These are phyloP conservation scores for Heterodera schachtii DNA, from an alignment of 1,140 invertebrate genomes.

Conservation along the genomic window DNA sequence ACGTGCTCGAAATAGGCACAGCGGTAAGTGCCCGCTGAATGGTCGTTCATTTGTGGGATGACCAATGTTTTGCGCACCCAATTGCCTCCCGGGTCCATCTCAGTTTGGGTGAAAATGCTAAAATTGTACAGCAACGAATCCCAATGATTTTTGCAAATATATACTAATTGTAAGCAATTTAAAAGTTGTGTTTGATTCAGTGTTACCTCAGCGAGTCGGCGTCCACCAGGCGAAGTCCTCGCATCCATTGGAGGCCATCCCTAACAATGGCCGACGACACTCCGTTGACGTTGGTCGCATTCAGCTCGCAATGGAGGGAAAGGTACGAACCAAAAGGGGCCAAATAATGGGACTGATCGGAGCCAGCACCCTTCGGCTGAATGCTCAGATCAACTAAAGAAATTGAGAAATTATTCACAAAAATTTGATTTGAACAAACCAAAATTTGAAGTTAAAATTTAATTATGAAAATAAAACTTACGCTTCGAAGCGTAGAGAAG, in stretches of 20 bases:
- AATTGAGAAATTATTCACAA: neutral
- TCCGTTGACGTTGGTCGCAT: neutral
- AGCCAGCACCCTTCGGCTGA: neutral
- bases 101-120: neutral
- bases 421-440: neutral
- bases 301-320: neutral
- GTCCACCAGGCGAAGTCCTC: neutral
- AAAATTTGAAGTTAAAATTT: neutral
- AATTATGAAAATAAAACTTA: neutral
- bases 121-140: neutral
- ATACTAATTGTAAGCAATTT: no score
- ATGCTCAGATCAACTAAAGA: constrained; percentile 1
- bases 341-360: neutral
- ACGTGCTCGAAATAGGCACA: neutral
- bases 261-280: neutral
- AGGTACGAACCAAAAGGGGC: neutral
- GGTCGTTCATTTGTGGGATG: neutral
- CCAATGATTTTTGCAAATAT: no score
- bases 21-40: neutral
- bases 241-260: constrained; percentile 2
- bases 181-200: neutral
- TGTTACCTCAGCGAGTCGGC: neutral
- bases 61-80: neutral
- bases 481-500: neutral
- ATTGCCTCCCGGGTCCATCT: neutral